Base-by-base conservation (phyloP, 2,113 vertebrate genomes). In the Nettapus auritus region DNA sequence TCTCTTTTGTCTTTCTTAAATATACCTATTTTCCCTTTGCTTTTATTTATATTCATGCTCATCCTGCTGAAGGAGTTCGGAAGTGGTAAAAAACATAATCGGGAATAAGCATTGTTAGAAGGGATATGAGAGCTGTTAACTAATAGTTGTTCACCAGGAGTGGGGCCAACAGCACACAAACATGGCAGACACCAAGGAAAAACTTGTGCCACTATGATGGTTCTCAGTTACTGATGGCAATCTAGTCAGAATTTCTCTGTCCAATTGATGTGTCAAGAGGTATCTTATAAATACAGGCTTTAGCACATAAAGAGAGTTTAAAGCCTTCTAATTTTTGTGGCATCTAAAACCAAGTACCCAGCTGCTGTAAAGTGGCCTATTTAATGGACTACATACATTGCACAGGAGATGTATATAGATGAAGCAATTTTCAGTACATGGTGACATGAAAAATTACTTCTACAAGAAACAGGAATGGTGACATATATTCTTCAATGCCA, bases 401-500 rank as follows among this genome's bases (percentile, higher is more conserved):
- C 26, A 63, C 60, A 70, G 57, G 44, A 64, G 26, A 52, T 18
- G 31, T 21, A n/a, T 2, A n/a, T 2, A 22, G 38, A 75, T 14
- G 34, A 60, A 84, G 26, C 46, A 71, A 23, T 53, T 40, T 62
- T 21, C 3, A 5, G n/a, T 50, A 50, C 12, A 2, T 5, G 17
- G 25, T 55, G 33, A 33, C 19, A 57, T 11, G 28, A 74, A 89
- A 17, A 8, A 15, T 17, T 59, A 34, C 21, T 87, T 71, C 77
- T 71, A 60, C 42, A 59, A 82, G 67, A 85, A 79, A n/a, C 48
- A 59, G 59, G 36, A 79, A 44, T 36, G 36, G 77, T 70, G 73
- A 82, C 59, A 33, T 59, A 85, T 74, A 92, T 96, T 93, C 94
- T 96, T 96, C 82, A 94, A 90, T 97, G 95, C 89, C 91, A 96